Conservation (phyloP, 2,797 vertebrate genomes). For the Hemitrygon akajei region DNA sequence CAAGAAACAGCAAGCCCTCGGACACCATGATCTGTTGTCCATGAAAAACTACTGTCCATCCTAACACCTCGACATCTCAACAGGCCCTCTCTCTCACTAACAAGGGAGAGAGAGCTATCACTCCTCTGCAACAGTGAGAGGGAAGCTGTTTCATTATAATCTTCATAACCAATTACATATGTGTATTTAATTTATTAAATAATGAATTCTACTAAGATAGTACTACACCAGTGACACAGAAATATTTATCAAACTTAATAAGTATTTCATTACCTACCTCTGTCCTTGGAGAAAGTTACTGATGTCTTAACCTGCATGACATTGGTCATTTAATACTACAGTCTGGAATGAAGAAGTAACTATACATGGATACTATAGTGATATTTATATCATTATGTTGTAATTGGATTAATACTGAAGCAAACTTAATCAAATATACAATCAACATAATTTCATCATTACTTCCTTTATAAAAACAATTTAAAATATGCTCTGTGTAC, state of each 20-base stretch:
- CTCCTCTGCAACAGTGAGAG: too few species aligned
- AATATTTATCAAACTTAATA: constrained; percentile 21
- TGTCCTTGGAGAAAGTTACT: not conserved
- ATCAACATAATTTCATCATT: not conserved
- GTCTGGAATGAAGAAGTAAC: not conserved
- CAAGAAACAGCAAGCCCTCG: too few species aligned
- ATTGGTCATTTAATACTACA: not conserved
- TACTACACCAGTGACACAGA: not conserved
- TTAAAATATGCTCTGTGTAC: not conserved
- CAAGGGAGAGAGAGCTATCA: too few species aligned
- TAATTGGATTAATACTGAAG: not conserved
- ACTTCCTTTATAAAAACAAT: not conserved
- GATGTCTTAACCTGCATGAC: not conserved
- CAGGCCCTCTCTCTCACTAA: too few species aligned
- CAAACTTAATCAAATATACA: not conserved
- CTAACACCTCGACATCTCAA: too few species aligned
- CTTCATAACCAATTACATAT: not conserved
- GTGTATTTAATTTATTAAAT: not conserved
- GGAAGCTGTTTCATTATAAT: not conserved
- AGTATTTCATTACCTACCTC: not conserved
- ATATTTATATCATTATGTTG: not conserved
- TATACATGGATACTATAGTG: not conserved
- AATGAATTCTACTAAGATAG: not conserved
- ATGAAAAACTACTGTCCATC: too few species aligned
- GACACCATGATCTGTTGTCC: too few species aligned